Conservation (phyloP, 2,888 invertebrate genomes). For the Rhingia rostrata region DNA sequence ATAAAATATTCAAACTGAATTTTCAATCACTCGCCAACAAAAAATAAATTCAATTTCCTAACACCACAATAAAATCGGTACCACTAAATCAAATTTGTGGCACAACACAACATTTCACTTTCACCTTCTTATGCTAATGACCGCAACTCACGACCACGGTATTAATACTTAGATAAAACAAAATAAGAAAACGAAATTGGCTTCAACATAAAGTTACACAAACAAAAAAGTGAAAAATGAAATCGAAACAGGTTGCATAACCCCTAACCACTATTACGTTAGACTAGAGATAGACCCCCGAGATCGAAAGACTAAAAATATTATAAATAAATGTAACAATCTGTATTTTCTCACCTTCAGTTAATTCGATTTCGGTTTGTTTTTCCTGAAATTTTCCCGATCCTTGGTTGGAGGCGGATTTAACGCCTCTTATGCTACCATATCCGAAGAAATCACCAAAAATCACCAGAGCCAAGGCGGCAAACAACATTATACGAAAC, state of each 20-base stretch:
- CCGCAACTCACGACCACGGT: constrained; percentile 20
- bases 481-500: constrained; percentile 82
- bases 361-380: constrained; percentile 82
- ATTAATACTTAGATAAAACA: constrained; percentile 1
- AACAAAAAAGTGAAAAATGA: constrained; percentile 41
- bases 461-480: constrained; percentile 80
- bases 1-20: too few species aligned
- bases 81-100: not conserved
- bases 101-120: constrained; percentile 54
- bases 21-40: not conserved
- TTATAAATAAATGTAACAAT: not conserved
- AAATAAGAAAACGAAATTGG: constrained; percentile 53
- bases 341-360: constrained; percentile 80
- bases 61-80: too few species aligned
- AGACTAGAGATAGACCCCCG: too few species aligned
- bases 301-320: constrained; percentile 28
- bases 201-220: not conserved
- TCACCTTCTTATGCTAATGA: constrained; percentile 72
- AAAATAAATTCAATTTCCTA: too few species aligned
- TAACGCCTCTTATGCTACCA: constrained; percentile 80
- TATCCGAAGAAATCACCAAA: constrained; percentile 83
- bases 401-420: constrained; percentile 80
- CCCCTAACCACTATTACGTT: constrained; percentile 48
- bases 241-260: constrained; percentile 72
- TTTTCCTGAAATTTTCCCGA: constrained; percentile 81